Percentiles rank a stretch among this genome's conserved stretches.
Evolutionary conservation across 2,113 vertebrate genomes (phyloP).

Genomic region (Lepus americanus): DNA sequence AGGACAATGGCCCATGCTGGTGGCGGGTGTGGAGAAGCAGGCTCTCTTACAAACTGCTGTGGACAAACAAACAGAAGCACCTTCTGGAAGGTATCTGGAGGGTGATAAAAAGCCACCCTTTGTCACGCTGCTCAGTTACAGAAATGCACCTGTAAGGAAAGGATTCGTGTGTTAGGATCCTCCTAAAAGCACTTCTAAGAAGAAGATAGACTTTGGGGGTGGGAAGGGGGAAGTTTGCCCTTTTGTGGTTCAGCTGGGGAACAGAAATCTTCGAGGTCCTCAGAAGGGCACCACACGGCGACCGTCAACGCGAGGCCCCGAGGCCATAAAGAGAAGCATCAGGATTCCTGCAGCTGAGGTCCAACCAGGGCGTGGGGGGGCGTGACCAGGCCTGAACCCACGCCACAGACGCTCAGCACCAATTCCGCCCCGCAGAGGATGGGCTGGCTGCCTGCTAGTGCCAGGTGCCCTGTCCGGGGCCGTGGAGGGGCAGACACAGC

Average conservation of each 20-base stretch:
- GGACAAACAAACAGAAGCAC: not conserved
- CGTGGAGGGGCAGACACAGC: not conserved
- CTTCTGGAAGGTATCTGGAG: slow-evolving; percentile 38
- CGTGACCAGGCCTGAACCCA: not conserved
- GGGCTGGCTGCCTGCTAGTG: not conserved
- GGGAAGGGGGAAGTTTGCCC: too few species aligned
- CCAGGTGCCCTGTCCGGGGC: not conserved
- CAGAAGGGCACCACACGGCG: not conserved
- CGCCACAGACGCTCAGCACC: not conserved
- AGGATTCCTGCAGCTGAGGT: not conserved
- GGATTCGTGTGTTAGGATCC: not conserved
- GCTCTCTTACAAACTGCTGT: slow-evolving; percentile 11
- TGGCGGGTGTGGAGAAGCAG: slow-evolving; percentile 18
- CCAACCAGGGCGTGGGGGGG: not conserved
- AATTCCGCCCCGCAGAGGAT: not conserved
- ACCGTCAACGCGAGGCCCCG: not conserved
- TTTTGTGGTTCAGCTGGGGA: not conserved
- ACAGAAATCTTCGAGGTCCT: not conserved
- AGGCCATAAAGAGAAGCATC: not conserved
- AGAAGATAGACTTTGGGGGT: not conserved
- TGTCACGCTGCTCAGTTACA: slow-evolving; percentile 4
- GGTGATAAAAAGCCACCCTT: slow-evolving; percentile 12
- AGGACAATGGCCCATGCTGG: slow-evolving; percentile 7
- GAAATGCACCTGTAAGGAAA: slow-evolving; percentile 41
- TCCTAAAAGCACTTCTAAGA: not conserved